Percentiles rank a stretch among this genome's conserved stretches.
These are phyloP conservation scores for Pemphredon lugubris DNA, from an alignment of 2,888 invertebrate species.

Conservation along the genomic window DNA sequence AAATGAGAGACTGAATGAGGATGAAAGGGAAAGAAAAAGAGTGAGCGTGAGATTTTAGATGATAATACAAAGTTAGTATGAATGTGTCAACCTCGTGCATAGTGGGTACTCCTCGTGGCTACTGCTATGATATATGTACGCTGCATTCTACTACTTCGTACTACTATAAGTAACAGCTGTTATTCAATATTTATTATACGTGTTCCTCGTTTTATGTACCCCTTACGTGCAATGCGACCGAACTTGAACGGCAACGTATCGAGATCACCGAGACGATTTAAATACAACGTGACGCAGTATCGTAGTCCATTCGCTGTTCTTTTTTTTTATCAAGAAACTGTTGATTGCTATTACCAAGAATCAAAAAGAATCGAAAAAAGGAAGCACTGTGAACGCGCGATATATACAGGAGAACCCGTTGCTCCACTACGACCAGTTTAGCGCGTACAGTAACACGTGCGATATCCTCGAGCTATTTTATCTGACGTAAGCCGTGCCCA, in stretches of 20 bases:
- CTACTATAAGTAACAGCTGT: constrained; percentile 72
- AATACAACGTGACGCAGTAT: background rate
- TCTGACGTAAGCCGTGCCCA: no score
- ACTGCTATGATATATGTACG: constrained; percentile 71
- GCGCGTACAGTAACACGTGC: no score
- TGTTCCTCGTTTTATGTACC: constrained; percentile 76
- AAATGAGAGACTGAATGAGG: constrained; percentile 12
- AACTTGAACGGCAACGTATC: constrained; percentile 46
- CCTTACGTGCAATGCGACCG: constrained; percentile 66
- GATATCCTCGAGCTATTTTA: no score
- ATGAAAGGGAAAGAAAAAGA: constrained; percentile 14
- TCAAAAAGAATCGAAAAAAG: no score
- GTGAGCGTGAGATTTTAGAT: constrained; percentile 14
- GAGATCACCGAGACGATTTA: constrained; percentile 35
- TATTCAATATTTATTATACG: constrained; percentile 77
- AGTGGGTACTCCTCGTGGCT: constrained; percentile 70
- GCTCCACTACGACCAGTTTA: no score
- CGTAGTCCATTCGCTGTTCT: no score
- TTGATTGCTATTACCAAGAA: no score
- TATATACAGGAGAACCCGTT: no score
- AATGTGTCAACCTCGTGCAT: constrained; percentile 64
- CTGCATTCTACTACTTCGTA: constrained; percentile 75
- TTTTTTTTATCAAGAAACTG: no score
- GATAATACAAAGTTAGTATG: constrained; percentile 50
- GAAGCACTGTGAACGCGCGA: no score